Evolutionary conservation across 92 coral and sea anemone species (phyloP).

Genomic region (Diadumene lineata): DNA sequence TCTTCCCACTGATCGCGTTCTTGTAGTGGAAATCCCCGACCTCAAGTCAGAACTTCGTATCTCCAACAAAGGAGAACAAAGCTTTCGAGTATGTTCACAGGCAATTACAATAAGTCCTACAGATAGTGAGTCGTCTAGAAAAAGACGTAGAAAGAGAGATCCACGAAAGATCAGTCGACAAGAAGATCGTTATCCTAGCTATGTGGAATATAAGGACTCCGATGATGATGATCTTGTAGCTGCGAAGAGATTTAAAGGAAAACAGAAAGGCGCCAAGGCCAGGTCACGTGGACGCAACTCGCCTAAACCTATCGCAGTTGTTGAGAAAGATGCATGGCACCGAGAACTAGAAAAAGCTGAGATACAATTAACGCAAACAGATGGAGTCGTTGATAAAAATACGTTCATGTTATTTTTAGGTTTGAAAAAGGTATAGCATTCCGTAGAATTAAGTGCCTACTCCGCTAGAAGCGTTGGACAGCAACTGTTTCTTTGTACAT

Average conservation of each 20-base stretch:
- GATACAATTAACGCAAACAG: background rate
- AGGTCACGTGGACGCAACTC: slow-evolving; percentile 16
- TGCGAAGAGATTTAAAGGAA: background rate
- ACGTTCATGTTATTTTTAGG: slow-evolving; percentile 28
- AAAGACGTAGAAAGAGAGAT: slow-evolving; percentile 12
- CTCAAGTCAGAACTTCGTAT: slow-evolving; percentile 18
- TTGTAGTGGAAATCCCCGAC: slow-evolving; percentile 28
- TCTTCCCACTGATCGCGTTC: slow-evolving; percentile 4
- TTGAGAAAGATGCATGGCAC: slow-evolving; percentile 29
- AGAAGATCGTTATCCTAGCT: background rate
- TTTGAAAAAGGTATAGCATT: background rate
- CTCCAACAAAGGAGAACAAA: slow-evolving; percentile 7
- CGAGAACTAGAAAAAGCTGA: slow-evolving; percentile 25
- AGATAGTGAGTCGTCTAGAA: background rate
- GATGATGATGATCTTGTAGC: slow-evolving; percentile 15
- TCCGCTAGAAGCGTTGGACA: no score
- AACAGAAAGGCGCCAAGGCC: background rate
- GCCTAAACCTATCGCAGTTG: slow-evolving; percentile 18
- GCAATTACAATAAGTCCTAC: background rate
- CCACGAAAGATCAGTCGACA: slow-evolving; percentile 14
- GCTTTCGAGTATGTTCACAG: slow-evolving; percentile 22
- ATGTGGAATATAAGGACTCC: background rate
- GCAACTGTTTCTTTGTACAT: no score
- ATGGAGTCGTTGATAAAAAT: background rate
- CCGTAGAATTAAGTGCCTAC: background rate